Base-by-base conservation (phyloP, 2,888 invertebrate species). In the Drosophila maculinotata region DNA sequence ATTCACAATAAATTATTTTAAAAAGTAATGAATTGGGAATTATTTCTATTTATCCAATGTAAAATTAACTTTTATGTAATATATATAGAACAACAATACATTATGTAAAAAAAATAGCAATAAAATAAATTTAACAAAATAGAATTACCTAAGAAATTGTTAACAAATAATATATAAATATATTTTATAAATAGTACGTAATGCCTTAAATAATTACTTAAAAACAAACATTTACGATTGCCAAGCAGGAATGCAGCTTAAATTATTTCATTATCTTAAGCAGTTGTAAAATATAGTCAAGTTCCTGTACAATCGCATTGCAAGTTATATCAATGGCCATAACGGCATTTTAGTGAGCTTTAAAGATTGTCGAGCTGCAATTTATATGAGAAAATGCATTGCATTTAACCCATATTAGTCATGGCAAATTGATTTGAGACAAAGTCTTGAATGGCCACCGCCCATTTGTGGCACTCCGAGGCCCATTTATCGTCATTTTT, bases 391-490 rank as follows among this genome's bases (percentile, higher is more conserved):
- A 38, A 41, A 79, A 53, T 67, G 36, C 49, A 54, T 42, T 54
- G 66, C 72, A 75, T 86, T 88, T 76, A 63, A 66, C 25, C 88
- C 80, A 86, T 83, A 83, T 81, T 86, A 88, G 80, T 64, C 72
- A 58, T 58, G 64, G 57, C 58, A 79, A 86, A 72, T 83, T 86
- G 84, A 76, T 79, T 88, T 58, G 54, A 59, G 58, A 52, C 78
- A 36, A 8, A 47, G 17, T 38, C 49, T 35, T 51, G 51, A 67
- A 20, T 35, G 41, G 38, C 26, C 38, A 45, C 6, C 58, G 39
- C 54, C 84, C 79, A 65, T 77, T 81, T 82, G 44, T 51, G 76
- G 79, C 65, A 77, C 58, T 59, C 49, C 41, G 33, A 54, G 56
- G 45, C 31, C 58, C 60, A 71, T 81, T 83, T 66, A 84, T 62